Conservation (phyloP, 2,113 vertebrate genomes). For the Chloropsis hardwickii region DNA sequence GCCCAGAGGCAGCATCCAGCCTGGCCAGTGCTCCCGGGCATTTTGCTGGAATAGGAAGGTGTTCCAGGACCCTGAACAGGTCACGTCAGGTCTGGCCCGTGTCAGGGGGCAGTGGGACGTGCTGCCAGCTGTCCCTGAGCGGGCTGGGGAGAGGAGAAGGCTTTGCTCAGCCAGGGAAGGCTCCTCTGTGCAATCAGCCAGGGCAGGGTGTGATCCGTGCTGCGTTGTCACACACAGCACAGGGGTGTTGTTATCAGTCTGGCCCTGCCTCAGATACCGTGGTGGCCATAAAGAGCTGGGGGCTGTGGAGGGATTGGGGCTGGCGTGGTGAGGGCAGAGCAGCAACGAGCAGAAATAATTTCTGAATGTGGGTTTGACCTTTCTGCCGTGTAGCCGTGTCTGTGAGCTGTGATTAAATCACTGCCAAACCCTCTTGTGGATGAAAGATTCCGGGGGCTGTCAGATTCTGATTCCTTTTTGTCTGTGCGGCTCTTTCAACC, state of each 20-base stretch:
- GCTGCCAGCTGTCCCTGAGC: neutral
- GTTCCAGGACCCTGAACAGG: neutral
- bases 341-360: neutral
- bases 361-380: neutral
- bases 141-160: neutral
- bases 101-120: rapidly evolving
- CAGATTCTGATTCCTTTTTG: neutral
- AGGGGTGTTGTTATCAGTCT: neutral
- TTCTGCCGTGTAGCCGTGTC: neutral
- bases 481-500: neutral
- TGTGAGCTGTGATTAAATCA: neutral
- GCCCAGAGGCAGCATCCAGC: neutral
- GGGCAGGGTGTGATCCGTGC: neutral
- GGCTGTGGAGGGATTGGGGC: neutral
- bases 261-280: neutral
- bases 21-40: neutral
- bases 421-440: neutral
- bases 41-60: neutral
- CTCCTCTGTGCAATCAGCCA: neutral
- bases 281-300: neutral
- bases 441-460: neutral
- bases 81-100: rapidly evolving
- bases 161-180: neutral
- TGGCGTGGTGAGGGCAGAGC: neutral
- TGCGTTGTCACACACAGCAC: neutral